Percentiles rank a stretch among this genome's conserved stretches.
Evolutionary conservation across 2,113 vertebrate species (phyloP).

Genomic region (Vulpes lagopus): DNA sequence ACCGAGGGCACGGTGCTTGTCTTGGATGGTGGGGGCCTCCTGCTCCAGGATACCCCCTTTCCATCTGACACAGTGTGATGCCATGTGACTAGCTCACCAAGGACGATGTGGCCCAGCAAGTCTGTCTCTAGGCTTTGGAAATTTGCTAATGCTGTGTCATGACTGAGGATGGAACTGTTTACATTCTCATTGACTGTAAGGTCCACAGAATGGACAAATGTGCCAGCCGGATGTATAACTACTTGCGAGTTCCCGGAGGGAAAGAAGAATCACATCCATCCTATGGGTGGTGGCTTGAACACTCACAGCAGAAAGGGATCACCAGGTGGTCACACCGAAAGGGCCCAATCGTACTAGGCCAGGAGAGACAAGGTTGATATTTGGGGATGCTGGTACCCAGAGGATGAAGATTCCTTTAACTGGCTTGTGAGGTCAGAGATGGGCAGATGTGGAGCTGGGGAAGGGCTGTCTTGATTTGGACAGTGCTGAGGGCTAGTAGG

Average conservation of each 20-base stretch:
- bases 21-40: neutral
- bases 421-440: neutral
- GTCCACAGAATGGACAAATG: neutral
- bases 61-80: neutral
- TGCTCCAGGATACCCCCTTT: neutral
- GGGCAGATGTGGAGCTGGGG: neutral
- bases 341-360: neutral
- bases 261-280: neutral
- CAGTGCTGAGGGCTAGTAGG: neutral
- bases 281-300: neutral
- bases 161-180: neutral
- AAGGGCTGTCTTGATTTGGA: neutral
- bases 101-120: neutral
- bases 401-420: neutral
- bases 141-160: neutral
- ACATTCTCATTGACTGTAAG: neutral
- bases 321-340: neutral
- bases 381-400: neutral
- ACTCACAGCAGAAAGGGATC: neutral
- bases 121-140: neutral
- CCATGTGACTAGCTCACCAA: neutral
- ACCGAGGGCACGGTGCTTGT: too few species aligned
- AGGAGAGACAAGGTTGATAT: neutral
- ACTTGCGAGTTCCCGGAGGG: neutral
- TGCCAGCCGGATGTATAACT: neutral